Evolutionary conservation across 2,797 vertebrate species (phyloP).

Genomic region (Poecilia picta): DNA sequence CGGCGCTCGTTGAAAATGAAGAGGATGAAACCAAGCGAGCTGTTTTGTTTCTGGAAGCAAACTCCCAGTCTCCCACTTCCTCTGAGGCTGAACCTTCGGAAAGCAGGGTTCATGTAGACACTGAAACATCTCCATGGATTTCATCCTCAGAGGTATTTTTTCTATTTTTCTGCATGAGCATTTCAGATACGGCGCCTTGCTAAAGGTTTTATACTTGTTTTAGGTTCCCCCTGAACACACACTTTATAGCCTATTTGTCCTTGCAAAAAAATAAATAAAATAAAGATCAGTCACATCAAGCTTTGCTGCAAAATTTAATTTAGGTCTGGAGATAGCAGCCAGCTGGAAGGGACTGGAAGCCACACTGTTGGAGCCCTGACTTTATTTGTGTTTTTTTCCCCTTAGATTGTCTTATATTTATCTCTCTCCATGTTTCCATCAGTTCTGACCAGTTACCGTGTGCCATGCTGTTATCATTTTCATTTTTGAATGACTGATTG

Average conservation of each 20-base stretch:
- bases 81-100: conserved; percentile 70
- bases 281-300: not conserved
- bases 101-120: conserved; percentile 64
- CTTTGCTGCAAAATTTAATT: not conserved
- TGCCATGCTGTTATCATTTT: not conserved
- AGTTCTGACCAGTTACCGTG: not conserved
- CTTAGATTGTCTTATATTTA: not conserved
- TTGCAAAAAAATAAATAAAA: not conserved
- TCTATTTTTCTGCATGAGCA: not conserved
- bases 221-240: not conserved
- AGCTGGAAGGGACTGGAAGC: not conserved
- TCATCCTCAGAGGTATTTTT: conserved; percentile 53
- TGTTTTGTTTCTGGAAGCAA: conserved; percentile 75
- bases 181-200: not conserved
- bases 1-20: conserved; percentile 80
- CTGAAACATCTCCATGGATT: conserved; percentile 48
- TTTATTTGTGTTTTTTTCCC: not conserved
- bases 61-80: conserved; percentile 59
- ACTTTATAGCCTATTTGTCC: not conserved
- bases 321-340: not conserved
- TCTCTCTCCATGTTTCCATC: not conserved
- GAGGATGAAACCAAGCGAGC: conserved; percentile 83
- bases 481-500: not conserved
- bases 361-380: not conserved
- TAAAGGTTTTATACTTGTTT: not conserved